Evolutionary conservation across 2,113 vertebrate genomes (phyloP).

Genomic region (Pachyramphus minor): DNA sequence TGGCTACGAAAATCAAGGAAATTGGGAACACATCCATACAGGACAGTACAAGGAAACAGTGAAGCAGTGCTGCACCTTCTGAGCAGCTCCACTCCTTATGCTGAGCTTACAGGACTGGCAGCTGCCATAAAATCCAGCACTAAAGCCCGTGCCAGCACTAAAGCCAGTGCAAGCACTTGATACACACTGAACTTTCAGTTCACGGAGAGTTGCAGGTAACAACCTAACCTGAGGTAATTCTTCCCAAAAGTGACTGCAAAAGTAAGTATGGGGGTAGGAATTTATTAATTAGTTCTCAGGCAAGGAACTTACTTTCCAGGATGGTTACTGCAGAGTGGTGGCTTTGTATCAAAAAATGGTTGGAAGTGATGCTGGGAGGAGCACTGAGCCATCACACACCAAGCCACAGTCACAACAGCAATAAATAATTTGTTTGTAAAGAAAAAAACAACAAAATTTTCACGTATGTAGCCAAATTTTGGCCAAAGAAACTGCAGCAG

Average conservation of each 20-base stretch:
- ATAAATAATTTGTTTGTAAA: not conserved
- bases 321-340: not conserved
- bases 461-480: rapidly evolving
- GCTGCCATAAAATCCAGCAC: not conserved
- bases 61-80: not conserved
- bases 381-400: not conserved
- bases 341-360: not conserved
- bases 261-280: not conserved
- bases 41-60: not conserved
- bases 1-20: not conserved
- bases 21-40: not conserved
- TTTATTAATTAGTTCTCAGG: not conserved
- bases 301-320: not conserved
- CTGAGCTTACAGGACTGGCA: not conserved
- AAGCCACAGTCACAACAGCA: rapidly evolving
- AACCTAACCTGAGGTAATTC: not conserved
- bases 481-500: not conserved
- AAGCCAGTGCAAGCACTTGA: too few species aligned
- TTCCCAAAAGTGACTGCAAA: not conserved
- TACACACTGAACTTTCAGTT: not conserved
- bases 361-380: not conserved
- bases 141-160: too few species aligned
- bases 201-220: not conserved
- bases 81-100: not conserved
- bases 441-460: not conserved